Evolutionary conservation across 2,797 vertebrate genomes (phyloP).

Genomic region (Betta splendens): DNA sequence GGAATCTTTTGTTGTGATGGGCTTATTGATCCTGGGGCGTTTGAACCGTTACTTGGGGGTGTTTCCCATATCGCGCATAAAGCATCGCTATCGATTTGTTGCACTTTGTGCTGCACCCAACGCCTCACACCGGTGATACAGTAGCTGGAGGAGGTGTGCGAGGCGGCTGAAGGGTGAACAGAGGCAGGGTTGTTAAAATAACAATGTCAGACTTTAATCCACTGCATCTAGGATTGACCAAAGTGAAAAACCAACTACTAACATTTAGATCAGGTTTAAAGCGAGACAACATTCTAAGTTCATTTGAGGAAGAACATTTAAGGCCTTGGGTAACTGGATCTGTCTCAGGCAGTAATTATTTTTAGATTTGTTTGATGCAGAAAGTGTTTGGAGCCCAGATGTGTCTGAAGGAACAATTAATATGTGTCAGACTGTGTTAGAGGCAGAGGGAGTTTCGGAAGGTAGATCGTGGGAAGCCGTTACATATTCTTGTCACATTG

Average conservation of each 20-base stretch:
- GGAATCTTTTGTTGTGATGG: constrained; percentile 55
- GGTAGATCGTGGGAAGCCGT: not conserved
- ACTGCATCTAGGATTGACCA: not conserved
- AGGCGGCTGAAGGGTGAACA: constrained; percentile 42
- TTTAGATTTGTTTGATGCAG: constrained; percentile 49
- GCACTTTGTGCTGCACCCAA: constrained; percentile 40
- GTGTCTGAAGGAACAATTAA: constrained; percentile 51
- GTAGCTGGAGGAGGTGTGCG: constrained; percentile 56
- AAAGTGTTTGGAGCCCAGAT: constrained; percentile 52
- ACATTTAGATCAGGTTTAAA: not conserved
- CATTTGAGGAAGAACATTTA: not conserved
- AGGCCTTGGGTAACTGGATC: not conserved
- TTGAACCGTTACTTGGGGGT: constrained; percentile 65
- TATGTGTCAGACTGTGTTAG: constrained; percentile 16
- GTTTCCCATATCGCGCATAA: constrained; percentile 72
- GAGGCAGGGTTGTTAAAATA: constrained; percentile 58
- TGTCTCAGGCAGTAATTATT: constrained; percentile 40
- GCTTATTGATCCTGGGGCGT: constrained; percentile 59
- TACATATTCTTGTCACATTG: constrained; percentile 22
- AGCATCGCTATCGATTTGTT: constrained; percentile 66
- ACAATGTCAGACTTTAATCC: constrained; percentile 30
- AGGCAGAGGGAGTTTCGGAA: constrained; percentile 6
- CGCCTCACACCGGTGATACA: constrained; percentile 61
- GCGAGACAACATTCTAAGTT: not conserved
- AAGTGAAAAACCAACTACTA: not conserved